Base-by-base conservation (phyloP, 1,140 invertebrate genomes). In the Dolichoris vasculosae region DNA sequence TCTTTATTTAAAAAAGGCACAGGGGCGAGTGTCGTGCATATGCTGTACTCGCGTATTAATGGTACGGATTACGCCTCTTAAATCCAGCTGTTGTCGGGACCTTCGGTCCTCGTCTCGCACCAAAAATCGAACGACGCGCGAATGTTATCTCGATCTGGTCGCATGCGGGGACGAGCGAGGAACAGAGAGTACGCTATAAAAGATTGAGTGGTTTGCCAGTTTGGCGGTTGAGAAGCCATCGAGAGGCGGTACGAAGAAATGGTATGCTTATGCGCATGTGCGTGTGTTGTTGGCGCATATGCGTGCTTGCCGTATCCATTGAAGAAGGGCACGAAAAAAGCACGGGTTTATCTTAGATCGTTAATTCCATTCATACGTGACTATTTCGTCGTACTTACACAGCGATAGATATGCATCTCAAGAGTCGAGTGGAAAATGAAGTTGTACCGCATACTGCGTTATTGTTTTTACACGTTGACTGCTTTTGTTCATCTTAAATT, bases 351-450 rank as follows among this genome's bases (percentile, higher is more conserved):
- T 59, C 55, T 59, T 59, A 59, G 55, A 59, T 67, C 75, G 75
- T 84, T 78, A 43, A 84, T 77, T 77, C 35, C 83, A 78, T 78
- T 84, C 75, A 76, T 43, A 17, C 43, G 71, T 38, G 63, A 78
- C 83, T 59, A 26, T 59, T 59, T 59, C 55, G 20, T 26, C 55
- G 55, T 59, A 59, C 55, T 59, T 59, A 59, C 55, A 59, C 13
- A 26, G 55, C 55, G 55, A 26, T 26, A 59, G 83, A 84, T 84
- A 78, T 2, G 30, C 9, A 84, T 84, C 83, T 84, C 17, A 9
- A 48, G 71, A 84, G 83, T 84, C 83, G 83, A 84, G 83, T 67
- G 73, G 83, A 84, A 78, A 78, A 84, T 69, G 17, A 84, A 84
- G 83, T 69, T 43, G 73, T 63, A 48, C 48, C 32, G 30, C 30